Base-by-base conservation (phyloP, 92 coral and sea anemone genomes). In the Umimayanthus kanabou region DNA sequence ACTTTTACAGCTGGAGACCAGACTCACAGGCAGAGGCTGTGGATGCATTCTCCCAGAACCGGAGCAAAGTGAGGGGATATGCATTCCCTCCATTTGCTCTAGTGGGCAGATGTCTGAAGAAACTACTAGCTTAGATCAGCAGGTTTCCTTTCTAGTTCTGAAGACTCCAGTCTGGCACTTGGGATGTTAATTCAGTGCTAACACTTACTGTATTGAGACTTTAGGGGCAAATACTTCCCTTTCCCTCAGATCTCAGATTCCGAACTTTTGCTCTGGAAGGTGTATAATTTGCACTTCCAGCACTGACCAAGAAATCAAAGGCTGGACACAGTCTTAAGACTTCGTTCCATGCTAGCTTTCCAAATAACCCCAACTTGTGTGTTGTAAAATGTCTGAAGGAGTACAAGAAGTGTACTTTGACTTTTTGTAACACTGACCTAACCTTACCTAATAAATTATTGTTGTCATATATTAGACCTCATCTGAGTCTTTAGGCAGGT, bases 341-440 rank as follows among this genome's bases (percentile, higher is more conserved):
- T 28, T 92, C 88, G 4, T 88, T 92, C 43, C 95, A 90, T 84
- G 92, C 95, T 26, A 79, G 92, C 45, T 88, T 90, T 75, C 89
- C 89, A 45, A 70, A 85, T 25, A 79, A 92, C 75, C 70, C 83
- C 58, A 90, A 87, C 74, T 89, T 84, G 49, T 92, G 90, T 89
- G 94, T 89, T 40, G 88, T 89, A 25, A 77, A 39, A 40, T 91
- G 92, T 81, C 87, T 91, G 39, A 85, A 69, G 65, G 91, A 85
- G 71, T 91, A 86, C 87, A 91, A 92, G 88, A 76, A 64, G 57
- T 82, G 91, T 25, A 92, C 93, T 66, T 74, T 75, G 13, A 79
- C 30, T 15, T 90, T 87, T 72, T 87, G 88, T 74, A 84, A 89
- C 70, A 25, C 9, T 26, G 92, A 90, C 88, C 85, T 79, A 73